Percentiles rank a stretch among this genome's conserved stretches.
Conservation (phyloP, 1,140 invertebrate genomes). For the Diploscapter pachys region DNA sequence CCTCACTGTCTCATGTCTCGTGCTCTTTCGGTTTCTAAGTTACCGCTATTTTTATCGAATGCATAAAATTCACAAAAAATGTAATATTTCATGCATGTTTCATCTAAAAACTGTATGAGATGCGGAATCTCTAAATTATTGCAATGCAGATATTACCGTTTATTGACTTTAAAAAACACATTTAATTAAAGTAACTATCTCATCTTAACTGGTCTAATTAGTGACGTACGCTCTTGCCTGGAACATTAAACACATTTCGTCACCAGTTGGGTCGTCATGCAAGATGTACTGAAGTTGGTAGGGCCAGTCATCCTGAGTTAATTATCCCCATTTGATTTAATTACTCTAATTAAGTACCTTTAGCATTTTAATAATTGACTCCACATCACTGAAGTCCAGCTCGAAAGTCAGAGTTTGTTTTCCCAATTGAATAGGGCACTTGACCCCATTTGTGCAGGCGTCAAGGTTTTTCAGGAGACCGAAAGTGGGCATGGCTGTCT, state of each 20-base stretch:
- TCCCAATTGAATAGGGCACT: constrained; percentile 23
- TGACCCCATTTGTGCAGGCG: constrained; percentile 17
- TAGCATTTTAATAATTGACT: constrained; percentile 12
- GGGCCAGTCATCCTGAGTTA: constrained; percentile 6
- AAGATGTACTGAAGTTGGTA: constrained; percentile 25
- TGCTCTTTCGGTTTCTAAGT: no score
- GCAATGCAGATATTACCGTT: no score
- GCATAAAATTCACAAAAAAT: no score
- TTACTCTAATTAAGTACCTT: not conserved
- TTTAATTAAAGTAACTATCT: no score
- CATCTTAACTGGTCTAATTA: no score
- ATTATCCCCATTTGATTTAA: no score
- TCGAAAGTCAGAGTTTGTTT: constrained; percentile 5
- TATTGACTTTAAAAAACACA: no score
- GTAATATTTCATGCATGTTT: no score
- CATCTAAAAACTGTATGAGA: no score
- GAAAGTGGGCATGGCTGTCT: constrained; percentile 24
- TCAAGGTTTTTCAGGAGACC: constrained; percentile 25
- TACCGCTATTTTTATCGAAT: no score
- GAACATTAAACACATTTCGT: constrained; percentile 24
- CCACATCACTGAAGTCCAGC: constrained; percentile 18
- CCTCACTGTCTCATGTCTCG: no score
- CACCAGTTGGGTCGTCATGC: constrained; percentile 1
- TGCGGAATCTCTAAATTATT: no score
- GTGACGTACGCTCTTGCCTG: constrained; percentile 17